phyloP scores from a whole-genome alignment of 2,113 vertebrate species.

The Seriola quinqueradiata region DNA sequence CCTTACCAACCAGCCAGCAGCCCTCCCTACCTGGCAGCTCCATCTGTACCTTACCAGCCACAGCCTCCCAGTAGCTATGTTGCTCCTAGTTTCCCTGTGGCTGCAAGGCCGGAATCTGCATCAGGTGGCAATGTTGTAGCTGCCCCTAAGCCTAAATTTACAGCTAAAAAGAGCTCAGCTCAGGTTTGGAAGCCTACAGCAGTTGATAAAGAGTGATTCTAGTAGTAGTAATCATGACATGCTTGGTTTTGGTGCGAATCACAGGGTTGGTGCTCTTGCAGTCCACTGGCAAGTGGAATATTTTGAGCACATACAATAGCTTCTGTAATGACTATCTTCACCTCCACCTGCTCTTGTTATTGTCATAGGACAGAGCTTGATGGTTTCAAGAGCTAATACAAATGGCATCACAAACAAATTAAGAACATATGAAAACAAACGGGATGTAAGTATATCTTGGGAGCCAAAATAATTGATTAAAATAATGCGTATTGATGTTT shows the following conservation, averaged over 20 bases:
- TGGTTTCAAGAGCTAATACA: slow-evolving; percentile 9
- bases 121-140: slow-evolving; percentile 80
- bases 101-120: slow-evolving; percentile 86
- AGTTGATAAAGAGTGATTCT: slow-evolving; percentile 86
- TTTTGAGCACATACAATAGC: slow-evolving; percentile 21
- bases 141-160: slow-evolving; percentile 96
- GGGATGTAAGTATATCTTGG: slow-evolving; percentile 25
- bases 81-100: slow-evolving; percentile 81
- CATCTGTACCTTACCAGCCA: slow-evolving; percentile 79
- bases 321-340: slow-evolving; percentile 7
- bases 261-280: slow-evolving; percentile 29
- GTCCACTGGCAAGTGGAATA: slow-evolving; percentile 25
- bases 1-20: slow-evolving; percentile 78
- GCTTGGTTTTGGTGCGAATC: slow-evolving; percentile 20
- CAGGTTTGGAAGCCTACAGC: slow-evolving; percentile 96
- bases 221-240: slow-evolving; percentile 25
- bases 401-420: slow-evolving; percentile 10
- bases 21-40: slow-evolving; percentile 73
- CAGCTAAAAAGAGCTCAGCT: slow-evolving; percentile 92
- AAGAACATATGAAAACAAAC: not conserved
- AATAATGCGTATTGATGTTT: not conserved
- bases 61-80: slow-evolving; percentile 74
- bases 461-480: slow-evolving; percentile 5
- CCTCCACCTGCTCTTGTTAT: not conserved
- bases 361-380: slow-evolving; percentile 26